A percentile compares a stretch with the other conserved stretches of the same genome.
These are phyloP conservation scores for Hololepta plana DNA, from an alignment of 2,888 invertebrate species.

Conservation along the genomic window DNA sequence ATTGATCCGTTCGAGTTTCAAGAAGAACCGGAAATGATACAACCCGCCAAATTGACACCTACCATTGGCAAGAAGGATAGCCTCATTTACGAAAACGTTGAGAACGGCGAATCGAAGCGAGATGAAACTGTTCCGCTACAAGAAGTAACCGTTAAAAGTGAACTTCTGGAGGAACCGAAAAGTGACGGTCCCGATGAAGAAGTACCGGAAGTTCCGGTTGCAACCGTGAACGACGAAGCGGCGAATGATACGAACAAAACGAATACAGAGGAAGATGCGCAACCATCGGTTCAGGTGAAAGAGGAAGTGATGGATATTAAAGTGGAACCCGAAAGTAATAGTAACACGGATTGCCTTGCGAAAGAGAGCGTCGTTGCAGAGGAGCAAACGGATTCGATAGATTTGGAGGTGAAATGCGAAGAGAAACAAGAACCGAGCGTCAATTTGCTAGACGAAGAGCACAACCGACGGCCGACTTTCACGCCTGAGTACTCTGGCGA, in stretches of 20 bases:
- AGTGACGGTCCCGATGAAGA: neutral
- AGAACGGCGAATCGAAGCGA: constrained; percentile 7
- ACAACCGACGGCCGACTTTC: constrained; percentile 11
- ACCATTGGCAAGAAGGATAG: constrained; percentile 5
- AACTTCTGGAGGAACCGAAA: constrained; percentile 1
- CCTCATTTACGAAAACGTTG: constrained; percentile 7
- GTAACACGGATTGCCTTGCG: neutral
- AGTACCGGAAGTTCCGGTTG: constrained; percentile 1
- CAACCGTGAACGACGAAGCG: too few species aligned
- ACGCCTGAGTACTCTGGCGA: constrained; percentile 18
- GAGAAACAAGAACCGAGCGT: constrained; percentile 8
- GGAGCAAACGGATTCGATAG: constrained; percentile 10
- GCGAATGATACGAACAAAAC: too few species aligned
- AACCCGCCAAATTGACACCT: constrained; percentile 14
- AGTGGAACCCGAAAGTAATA: constrained; percentile 10
- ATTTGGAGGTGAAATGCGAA: constrained; percentile 13
- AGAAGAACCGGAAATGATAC: constrained; percentile 22
- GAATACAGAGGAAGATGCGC: constrained; percentile 6
- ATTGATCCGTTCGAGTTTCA: constrained; percentile 27
- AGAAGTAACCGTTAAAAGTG: constrained; percentile 4
- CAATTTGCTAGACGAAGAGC: constrained; percentile 8
- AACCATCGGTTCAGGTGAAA: constrained; percentile 20
- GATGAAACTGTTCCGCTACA: constrained; percentile 2
- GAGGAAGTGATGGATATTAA: constrained; percentile 10
- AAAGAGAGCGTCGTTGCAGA: constrained; percentile 8